These are phyloP conservation scores for Antheraea yamamai DNA, from an alignment of 2,888 invertebrate species.

Conservation along the genomic window DNA sequence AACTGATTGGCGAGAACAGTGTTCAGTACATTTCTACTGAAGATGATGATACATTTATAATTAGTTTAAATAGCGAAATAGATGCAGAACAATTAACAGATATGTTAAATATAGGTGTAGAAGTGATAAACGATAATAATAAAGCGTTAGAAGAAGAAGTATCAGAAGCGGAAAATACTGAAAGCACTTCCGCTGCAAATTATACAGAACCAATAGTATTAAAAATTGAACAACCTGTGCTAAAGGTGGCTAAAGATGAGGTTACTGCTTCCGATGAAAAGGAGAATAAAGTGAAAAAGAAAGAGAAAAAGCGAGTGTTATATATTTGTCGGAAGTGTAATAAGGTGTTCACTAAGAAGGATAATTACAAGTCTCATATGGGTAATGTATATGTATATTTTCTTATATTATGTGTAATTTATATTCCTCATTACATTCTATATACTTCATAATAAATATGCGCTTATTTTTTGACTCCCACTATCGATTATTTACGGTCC, in stretches of 20 bases:
- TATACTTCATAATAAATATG: background rate
- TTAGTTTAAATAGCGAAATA: slow-evolving; percentile 72
- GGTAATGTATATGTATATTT: slow-evolving; percentile 49
- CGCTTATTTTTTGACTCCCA: background rate
- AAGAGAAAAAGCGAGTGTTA: slow-evolving; percentile 46
- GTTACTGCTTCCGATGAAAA: slow-evolving; percentile 24
- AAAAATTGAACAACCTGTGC: slow-evolving; percentile 34
- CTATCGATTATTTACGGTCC: too few relatives aligned
- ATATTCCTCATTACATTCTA: too few relatives aligned
- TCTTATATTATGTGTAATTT: background rate
- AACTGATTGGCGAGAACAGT: slow-evolving; percentile 71
- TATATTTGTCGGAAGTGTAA: slow-evolving; percentile 64
- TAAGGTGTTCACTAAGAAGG: slow-evolving; percentile 66
- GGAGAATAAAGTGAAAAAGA: slow-evolving; percentile 32
- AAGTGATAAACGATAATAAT: slow-evolving; percentile 37
- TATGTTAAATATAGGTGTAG: slow-evolving; percentile 71
- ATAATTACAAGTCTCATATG: slow-evolving; percentile 70
- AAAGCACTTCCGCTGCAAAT: slow-evolving; percentile 20
- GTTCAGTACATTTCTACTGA: slow-evolving; percentile 77
- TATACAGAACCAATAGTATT: slow-evolving; percentile 39
- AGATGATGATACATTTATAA: slow-evolving; percentile 75
- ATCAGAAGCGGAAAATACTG: slow-evolving; percentile 22
- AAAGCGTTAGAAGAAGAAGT: slow-evolving; percentile 21
- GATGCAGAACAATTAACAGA: slow-evolving; percentile 73
- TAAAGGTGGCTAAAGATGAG: slow-evolving; percentile 22